These are phyloP conservation scores for Adelognathus sp. DNA, from an alignment of 2,888 invertebrate genomes.

Conservation along the genomic window DNA sequence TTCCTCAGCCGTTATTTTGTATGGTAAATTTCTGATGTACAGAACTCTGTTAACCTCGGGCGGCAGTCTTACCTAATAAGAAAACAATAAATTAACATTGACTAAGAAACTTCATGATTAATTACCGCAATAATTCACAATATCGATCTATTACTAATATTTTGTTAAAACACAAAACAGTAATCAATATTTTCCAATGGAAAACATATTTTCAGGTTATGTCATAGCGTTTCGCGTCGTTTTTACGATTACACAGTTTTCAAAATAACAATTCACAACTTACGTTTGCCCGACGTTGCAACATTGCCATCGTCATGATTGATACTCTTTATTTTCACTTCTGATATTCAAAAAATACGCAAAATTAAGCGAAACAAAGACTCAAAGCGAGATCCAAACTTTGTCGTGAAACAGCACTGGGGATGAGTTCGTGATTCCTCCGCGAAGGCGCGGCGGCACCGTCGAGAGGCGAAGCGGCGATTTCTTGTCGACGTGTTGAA, in stretches of 20 bases:
- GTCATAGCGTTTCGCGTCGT: neutral
- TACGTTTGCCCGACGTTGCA: constrained; percentile 89
- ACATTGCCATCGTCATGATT: constrained; percentile 86
- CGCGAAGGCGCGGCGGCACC: neutral
- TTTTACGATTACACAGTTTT: neutral
- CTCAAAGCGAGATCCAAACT: neutral
- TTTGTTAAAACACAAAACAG: constrained; percentile 17
- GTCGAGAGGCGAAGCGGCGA: neutral
- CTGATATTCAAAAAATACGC: neutral
- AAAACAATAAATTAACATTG: constrained; percentile 2
- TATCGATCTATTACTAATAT: constrained; percentile 3
- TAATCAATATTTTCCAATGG: neutral
- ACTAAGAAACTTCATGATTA: neutral
- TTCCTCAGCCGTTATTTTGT: constrained; percentile 99
- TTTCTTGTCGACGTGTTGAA: constrained; percentile 47
- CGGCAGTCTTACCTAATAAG: constrained; percentile 94
- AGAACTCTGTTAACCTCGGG: constrained; percentile 99
- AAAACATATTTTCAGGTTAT: constrained; percentile 35
- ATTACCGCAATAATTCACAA: neutral
- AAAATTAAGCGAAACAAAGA: neutral
- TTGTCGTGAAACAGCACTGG: neutral
- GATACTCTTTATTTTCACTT: neutral
- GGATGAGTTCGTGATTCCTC: neutral
- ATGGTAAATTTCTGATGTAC: constrained; percentile 98
- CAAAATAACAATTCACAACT: constrained; percentile 76